Percentiles rank a stretch among this genome's conserved stretches.
Conservation (phyloP, 92 coral and sea anemone genomes). For the Isaurus tuberculatus region DNA sequence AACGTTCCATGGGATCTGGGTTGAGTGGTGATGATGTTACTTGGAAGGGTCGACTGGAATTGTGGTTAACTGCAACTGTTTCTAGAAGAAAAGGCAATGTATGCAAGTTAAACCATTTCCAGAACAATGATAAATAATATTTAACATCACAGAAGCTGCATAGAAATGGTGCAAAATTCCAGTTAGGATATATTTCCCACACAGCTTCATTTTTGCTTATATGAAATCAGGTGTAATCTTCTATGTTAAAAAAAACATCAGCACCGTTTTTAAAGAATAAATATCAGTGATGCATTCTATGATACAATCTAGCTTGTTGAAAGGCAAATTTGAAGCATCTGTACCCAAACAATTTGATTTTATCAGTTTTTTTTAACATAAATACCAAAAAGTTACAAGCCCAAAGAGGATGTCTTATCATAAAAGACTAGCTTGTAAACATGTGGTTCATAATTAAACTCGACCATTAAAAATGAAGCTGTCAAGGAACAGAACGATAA, state of each 20-base stretch:
- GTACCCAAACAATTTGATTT: not conserved
- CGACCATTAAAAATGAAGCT: slow-evolving; percentile 10
- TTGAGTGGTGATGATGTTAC: slow-evolving; percentile 51
- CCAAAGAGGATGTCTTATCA: not conserved
- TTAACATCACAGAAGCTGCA: not conserved
- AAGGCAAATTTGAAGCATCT: no score
- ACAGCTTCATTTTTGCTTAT: slow-evolving; percentile 33
- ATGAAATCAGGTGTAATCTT: not conserved
- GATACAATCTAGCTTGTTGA: not conserved
- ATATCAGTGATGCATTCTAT: not conserved
- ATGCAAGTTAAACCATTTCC: not conserved
- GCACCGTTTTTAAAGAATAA: not conserved
- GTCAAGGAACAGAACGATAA: not conserved
- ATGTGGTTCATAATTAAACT: not conserved
- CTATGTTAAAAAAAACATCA: no score
- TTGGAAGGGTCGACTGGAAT: slow-evolving; percentile 29
- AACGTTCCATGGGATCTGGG: slow-evolving; percentile 64
- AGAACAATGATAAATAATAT: not conserved
- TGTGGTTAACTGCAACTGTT: slow-evolving; percentile 23
- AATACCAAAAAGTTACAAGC: not conserved
- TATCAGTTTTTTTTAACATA: not conserved
- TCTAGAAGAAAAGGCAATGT: slow-evolving; percentile 17
- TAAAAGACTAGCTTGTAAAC: not conserved
- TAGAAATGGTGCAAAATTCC: not conserved
- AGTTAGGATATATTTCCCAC: not conserved